A percentile compares a stretch with the other conserved stretches of the same genome.
Evolutionary conservation across 2,888 invertebrate genomes (phyloP).

Genomic region (Scaptomyza parva): DNA sequence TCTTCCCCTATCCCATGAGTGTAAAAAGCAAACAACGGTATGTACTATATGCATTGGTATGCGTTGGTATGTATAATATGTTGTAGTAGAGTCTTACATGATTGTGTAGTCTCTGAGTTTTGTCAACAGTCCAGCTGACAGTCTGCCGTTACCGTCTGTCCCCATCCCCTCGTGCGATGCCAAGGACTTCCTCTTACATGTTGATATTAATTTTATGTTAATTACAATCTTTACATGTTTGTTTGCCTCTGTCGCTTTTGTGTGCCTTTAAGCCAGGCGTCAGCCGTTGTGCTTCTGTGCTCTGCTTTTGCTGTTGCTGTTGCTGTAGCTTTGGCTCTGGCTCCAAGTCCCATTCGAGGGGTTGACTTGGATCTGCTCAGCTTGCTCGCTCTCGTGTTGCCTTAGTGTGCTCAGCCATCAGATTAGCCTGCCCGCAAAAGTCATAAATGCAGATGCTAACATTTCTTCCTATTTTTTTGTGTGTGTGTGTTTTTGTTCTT

Average conservation of each 20-base stretch:
- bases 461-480: conserved; percentile 50
- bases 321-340: conserved; percentile 21
- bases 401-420: conserved; percentile 71
- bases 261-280: conserved; percentile 20
- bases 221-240: conserved; percentile 73
- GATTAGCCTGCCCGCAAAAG: conserved; percentile 78
- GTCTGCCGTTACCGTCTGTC: conserved; percentile 6
- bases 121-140: conserved; percentile 43
- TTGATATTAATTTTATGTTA: conserved; percentile 79
- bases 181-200: conserved; percentile 47
- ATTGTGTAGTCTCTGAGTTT: conserved; percentile 23
- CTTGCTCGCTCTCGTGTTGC: conserved; percentile 20
- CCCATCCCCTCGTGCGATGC: conserved; percentile 10
- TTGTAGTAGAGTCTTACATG: not conserved
- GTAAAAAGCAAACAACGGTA: conserved; percentile 20
- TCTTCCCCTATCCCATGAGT: not conserved
- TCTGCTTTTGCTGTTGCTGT: conserved; percentile 3
- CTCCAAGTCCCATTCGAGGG: conserved; percentile 16
- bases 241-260: conserved; percentile 38
- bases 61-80: conserved; percentile 1
- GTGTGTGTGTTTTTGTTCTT: not conserved
- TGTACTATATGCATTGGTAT: conserved; percentile 23
- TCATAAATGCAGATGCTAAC: conserved; percentile 80
- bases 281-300: conserved; percentile 25
- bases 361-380: conserved; percentile 22